Evolutionary conservation across 2,797 vertebrate species (phyloP).

Genomic region (Lerista edwardsae): DNA sequence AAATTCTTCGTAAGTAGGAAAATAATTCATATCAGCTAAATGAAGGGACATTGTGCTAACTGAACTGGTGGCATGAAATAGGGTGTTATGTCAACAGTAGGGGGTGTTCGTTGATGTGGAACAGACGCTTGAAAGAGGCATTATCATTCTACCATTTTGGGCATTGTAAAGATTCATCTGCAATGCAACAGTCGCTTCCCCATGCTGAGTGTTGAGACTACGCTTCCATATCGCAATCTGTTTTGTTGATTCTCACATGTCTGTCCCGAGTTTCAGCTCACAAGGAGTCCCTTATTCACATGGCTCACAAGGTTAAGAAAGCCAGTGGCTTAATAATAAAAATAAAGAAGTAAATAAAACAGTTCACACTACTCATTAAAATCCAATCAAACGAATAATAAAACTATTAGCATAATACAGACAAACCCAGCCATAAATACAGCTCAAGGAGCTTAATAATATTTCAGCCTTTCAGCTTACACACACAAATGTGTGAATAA

Average conservation of each 20-base stretch:
- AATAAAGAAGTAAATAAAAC: background rate
- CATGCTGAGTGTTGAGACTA: background rate
- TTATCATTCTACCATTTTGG: slow-evolving; percentile 18
- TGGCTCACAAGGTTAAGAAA: no score
- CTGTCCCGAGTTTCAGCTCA: background rate
- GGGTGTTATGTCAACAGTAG: background rate
- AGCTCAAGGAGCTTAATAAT: background rate
- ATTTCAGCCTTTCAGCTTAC: no score
- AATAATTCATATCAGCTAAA: slow-evolving; percentile 15
- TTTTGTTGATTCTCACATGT: background rate
- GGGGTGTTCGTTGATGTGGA: slow-evolving; percentile 30
- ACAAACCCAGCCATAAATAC: background rate
- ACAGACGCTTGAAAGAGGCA: slow-evolving; percentile 15
- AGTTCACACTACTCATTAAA: background rate
- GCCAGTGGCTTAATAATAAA: background rate
- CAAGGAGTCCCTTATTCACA: background rate
- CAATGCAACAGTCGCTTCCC: slow-evolving; percentile 1
- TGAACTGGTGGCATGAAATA: slow-evolving; percentile 19
- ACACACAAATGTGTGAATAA: no score
- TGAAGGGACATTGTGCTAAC: slow-evolving; percentile 28
- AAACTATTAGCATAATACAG: background rate
- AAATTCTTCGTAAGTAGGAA: slow-evolving; percentile 49
- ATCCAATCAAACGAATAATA: background rate
- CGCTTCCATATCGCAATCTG: background rate
- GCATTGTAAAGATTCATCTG: slow-evolving; percentile 17